Percentiles rank a stretch among this genome's conserved stretches.
phyloP scores from a whole-genome alignment of 2,113 vertebrate genomes.

The Plecturocebus donacophilus region DNA sequence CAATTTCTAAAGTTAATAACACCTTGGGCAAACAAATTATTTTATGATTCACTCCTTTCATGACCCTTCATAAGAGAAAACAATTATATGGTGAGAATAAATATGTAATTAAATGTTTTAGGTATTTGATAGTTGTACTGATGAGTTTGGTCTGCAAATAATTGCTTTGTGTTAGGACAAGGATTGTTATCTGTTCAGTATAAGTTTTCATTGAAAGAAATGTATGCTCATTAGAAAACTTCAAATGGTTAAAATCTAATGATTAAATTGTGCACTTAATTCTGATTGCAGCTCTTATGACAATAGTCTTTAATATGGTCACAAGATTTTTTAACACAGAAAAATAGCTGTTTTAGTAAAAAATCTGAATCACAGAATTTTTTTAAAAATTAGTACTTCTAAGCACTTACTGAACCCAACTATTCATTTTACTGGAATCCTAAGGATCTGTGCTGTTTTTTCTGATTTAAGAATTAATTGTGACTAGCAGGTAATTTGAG shows the following conservation, averaged over 20 bases:
- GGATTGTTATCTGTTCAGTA: background rate
- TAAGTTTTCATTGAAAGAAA: conserved; percentile 52
- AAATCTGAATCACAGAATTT: background rate
- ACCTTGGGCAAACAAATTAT: conserved; percentile 67
- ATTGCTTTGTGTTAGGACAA: conserved; percentile 51
- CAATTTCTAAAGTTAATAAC: conserved; percentile 54
- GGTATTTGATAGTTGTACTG: conserved; percentile 1
- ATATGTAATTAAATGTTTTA: conserved; percentile 52
- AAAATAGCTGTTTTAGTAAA: conserved; percentile 38
- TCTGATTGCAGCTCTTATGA: conserved; percentile 16
- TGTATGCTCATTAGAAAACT: conserved; percentile 35
- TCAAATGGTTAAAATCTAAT: conserved; percentile 55
- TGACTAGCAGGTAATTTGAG: conserved; percentile 1
- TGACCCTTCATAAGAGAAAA: conserved; percentile 40
- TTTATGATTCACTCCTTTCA: conserved; percentile 68
- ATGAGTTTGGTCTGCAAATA: conserved; percentile 27
- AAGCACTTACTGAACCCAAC: background rate
- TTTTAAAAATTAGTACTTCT: conserved; percentile 30
- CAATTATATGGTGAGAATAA: conserved; percentile 31
- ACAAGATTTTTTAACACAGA: background rate
- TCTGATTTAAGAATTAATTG: conserved; percentile 29
- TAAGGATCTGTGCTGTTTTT: background rate
- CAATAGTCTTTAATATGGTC: background rate
- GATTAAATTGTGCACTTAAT: conserved; percentile 41
- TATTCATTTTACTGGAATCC: conserved; percentile 15